A percentile compares a stretch with the other conserved stretches of the same genome.
phyloP scores from a whole-genome alignment of 2,797 vertebrate genomes.

The Chromobotia macracanthus region DNA sequence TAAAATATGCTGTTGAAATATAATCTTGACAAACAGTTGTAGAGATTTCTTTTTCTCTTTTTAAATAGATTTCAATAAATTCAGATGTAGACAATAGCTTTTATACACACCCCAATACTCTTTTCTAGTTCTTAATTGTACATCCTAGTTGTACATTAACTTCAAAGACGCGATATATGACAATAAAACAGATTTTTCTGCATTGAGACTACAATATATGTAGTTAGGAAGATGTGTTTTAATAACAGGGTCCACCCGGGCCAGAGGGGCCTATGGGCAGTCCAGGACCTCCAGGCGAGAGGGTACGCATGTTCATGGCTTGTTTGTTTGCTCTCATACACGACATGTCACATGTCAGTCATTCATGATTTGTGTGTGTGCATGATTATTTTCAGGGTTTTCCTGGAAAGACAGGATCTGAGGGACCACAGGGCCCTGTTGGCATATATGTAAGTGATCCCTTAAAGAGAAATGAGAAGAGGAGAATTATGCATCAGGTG shows the following conservation, averaged over 20 bases:
- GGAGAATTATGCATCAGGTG: no score
- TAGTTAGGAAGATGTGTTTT: conserved; percentile 25
- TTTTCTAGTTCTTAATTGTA: no score
- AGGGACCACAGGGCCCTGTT: conserved; percentile 86
- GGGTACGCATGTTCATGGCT: conserved; percentile 71
- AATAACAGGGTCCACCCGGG: conserved; percentile 79
- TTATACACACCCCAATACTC: no score
- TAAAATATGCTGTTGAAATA: neutral
- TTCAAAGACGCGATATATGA: no score
- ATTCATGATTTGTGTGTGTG: conserved; percentile 8
- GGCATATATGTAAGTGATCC: conserved; percentile 88
- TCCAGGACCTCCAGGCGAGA: conserved; percentile 76
- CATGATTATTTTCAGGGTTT: conserved; percentile 77
- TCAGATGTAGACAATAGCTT: no score
- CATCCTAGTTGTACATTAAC: no score
- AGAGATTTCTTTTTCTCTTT: no score
- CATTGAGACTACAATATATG: no score
- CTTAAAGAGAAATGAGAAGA: conserved; percentile 10
- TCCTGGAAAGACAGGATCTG: conserved; percentile 80
- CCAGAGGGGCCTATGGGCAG: conserved; percentile 72
- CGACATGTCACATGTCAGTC: no score
- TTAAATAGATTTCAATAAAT: no score
- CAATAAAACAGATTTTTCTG: no score
- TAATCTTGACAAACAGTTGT: neutral
- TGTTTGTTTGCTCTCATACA: conserved; percentile 9